Evolutionary conservation across 2,797 vertebrate species (phyloP).

Genomic region (Crypturellus tataupa): DNA sequence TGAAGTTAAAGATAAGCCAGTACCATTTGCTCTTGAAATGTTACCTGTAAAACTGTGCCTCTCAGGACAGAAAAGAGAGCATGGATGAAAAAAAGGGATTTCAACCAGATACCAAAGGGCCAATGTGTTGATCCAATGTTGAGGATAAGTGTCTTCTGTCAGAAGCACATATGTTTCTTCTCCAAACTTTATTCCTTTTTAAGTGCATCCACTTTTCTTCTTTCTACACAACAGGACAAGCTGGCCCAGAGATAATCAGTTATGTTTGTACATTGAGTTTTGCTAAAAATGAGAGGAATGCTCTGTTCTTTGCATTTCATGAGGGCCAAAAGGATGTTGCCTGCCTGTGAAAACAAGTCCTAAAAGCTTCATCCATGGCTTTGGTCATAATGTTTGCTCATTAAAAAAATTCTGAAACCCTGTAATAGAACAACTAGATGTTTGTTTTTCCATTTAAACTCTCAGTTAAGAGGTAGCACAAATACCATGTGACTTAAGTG

Average conservation of each 20-base stretch:
- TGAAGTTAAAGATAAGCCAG: slow-evolving; percentile 18
- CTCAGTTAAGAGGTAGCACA: fast-evolving
- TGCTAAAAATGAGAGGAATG: background rate
- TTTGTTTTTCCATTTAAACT: slow-evolving; percentile 19
- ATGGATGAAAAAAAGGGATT: slow-evolving; percentile 39
- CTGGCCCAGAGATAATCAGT: background rate
- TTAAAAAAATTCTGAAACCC: background rate
- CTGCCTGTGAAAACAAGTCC: background rate
- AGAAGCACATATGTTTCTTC: background rate
- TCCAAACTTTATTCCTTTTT: slow-evolving; percentile 26
- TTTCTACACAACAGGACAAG: background rate
- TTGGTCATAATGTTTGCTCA: background rate
- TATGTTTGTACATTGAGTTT: background rate
- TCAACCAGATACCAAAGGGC: background rate
- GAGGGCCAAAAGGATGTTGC: background rate
- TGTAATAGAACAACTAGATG: background rate
- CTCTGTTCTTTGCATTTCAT: background rate
- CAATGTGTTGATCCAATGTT: background rate
- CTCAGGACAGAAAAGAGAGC: background rate
- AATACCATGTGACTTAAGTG: background rate
- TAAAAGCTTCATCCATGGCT: background rate
- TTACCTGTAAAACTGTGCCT: background rate
- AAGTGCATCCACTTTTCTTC: background rate
- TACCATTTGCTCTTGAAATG: background rate
- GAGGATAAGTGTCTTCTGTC: background rate